These are phyloP conservation scores for Indicator indicator DNA, from an alignment of 2,113 vertebrate genomes.

Conservation along the genomic window DNA sequence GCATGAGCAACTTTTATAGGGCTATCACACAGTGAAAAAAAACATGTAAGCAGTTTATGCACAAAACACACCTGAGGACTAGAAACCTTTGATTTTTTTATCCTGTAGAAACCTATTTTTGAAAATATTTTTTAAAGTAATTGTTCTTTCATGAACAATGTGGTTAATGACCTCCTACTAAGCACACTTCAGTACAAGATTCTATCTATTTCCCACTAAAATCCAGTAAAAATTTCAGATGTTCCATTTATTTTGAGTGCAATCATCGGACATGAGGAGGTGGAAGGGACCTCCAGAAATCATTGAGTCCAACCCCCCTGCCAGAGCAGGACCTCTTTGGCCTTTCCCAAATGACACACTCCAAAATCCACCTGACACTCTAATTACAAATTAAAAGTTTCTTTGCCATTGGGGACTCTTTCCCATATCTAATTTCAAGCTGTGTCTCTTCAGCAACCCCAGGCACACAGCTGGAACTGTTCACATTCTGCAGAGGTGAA, in stretches of 20 bases:
- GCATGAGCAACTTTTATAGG: neutral
- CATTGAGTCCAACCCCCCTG: too few species aligned
- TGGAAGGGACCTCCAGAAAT: too few species aligned
- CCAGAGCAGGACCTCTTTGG: neutral
- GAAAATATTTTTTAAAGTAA: neutral
- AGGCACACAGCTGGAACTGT: neutral
- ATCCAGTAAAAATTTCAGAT: neutral
- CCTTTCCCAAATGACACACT: neutral
- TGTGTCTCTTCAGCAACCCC: neutral
- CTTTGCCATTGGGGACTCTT: neutral
- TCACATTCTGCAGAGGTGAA: constrained; percentile 2
- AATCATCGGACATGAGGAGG: too few species aligned
- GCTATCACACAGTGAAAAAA: neutral
- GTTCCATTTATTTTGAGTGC: neutral
- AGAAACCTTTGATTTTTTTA: neutral
- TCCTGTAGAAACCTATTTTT: neutral
- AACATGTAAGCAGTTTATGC: neutral
- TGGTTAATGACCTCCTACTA: neutral
- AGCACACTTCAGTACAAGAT: neutral
- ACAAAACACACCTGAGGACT: neutral
- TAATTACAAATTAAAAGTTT: neutral
- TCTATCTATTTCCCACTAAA: neutral
- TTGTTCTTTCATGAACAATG: neutral
- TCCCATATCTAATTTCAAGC: neutral
- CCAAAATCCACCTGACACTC: neutral